These are phyloP conservation scores for Botia almorhae DNA, from an alignment of 2,797 vertebrate genomes.

Conservation along the genomic window DNA sequence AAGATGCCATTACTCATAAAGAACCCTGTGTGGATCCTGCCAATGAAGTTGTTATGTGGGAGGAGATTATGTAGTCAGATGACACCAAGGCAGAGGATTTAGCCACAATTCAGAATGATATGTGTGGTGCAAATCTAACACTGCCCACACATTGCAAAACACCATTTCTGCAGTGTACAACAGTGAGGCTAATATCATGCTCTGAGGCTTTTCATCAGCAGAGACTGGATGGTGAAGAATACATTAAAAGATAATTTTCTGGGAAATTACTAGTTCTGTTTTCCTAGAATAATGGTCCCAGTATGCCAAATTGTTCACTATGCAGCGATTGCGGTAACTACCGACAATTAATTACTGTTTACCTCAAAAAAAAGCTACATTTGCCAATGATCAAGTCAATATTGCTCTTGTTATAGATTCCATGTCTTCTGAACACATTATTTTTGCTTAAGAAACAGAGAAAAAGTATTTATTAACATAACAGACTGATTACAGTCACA, in stretches of 20 bases:
- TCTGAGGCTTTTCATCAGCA: background rate
- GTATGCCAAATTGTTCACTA: too few species aligned
- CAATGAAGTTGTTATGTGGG: conserved; percentile 3
- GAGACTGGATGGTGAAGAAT: background rate
- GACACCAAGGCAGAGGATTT: background rate
- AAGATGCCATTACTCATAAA: background rate
- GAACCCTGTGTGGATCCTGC: background rate
- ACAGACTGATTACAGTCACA: too few species aligned
- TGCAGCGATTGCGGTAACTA: too few species aligned
- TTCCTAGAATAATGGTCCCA: too few species aligned
- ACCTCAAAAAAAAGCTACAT: too few species aligned
- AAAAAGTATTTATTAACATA: background rate
- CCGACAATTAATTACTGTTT: too few species aligned
- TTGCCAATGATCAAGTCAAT: too few species aligned
- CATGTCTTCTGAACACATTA: background rate
- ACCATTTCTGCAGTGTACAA: background rate
- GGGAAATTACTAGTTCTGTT: background rate
- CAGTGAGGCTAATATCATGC: background rate
- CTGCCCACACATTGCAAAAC: background rate
- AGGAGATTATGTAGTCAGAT: conserved; percentile 21
- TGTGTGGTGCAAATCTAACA: conserved; percentile 4
- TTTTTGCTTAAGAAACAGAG: too few species aligned
- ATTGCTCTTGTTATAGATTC: background rate
- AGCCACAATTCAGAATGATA: background rate
- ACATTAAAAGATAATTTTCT: background rate